Percentiles rank a stretch among this genome's conserved stretches.
These are phyloP conservation scores for Parazoanthus atlanticus DNA, from an alignment of 92 coral and sea anemone species.

Conservation along the genomic window DNA sequence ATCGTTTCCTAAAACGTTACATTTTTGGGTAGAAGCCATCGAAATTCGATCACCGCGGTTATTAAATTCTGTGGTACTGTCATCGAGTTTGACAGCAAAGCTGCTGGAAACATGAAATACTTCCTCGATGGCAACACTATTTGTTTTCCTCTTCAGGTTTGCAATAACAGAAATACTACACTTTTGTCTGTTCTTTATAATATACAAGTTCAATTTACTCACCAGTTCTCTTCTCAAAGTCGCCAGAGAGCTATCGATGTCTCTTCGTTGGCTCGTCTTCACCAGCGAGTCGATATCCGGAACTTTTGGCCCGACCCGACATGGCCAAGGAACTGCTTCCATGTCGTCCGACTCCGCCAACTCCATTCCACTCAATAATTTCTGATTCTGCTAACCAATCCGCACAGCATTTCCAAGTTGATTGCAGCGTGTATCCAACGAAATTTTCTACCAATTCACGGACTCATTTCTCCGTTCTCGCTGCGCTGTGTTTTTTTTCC, in stretches of 20 bases:
- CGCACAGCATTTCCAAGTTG: not conserved
- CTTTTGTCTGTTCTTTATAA: too few species aligned
- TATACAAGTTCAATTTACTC: slow-evolving; percentile 3
- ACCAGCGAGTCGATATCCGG: slow-evolving; percentile 7
- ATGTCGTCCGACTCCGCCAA: not conserved
- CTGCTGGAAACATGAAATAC: not conserved
- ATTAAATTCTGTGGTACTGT: not conserved
- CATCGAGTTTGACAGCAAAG: slow-evolving; percentile 1
- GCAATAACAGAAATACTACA: not conserved
- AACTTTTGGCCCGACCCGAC: slow-evolving; percentile 29
- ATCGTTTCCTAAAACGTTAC: not conserved
- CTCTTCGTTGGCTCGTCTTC: not conserved
- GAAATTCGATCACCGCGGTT: slow-evolving; percentile 1
- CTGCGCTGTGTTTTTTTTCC: not conserved
- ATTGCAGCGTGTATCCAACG: not conserved
- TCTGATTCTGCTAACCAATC: not conserved
- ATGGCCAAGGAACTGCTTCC: slow-evolving; percentile 32
- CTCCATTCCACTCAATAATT: slow-evolving; percentile 2
- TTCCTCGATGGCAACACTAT: not conserved
- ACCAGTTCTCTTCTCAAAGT: slow-evolving; percentile 31
- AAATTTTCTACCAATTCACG: not conserved
- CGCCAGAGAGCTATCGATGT: slow-evolving; percentile 25
- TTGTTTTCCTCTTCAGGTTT: not conserved
- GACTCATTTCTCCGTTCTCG: not conserved
- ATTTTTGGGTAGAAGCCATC: not conserved